A percentile compares a stretch with the other conserved stretches of the same genome.
Conservation (phyloP, 2,797 vertebrate species). For the Mionectes olivaceus region DNA sequence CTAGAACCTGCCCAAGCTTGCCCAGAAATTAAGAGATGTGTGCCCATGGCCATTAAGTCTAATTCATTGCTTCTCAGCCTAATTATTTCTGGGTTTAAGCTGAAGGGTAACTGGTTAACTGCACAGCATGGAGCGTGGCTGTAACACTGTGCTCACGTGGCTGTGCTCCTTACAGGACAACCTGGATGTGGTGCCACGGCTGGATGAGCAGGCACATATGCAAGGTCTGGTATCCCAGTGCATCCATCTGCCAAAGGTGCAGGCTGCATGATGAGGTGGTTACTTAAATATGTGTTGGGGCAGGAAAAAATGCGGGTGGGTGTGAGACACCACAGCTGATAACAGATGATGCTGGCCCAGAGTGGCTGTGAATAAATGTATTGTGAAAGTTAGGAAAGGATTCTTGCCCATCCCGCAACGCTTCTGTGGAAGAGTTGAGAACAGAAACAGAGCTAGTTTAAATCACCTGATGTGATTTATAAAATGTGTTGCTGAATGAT, state of each 20-base stretch:
- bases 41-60: not conserved
- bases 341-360: slow-evolving; percentile 11
- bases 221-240: not conserved
- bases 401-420: not conserved
- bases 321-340: slow-evolving; percentile 23
- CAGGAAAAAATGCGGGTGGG: slow-evolving; percentile 48
- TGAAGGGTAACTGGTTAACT: not conserved
- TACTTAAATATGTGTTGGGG: not conserved
- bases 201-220: not conserved
- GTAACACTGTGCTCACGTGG: fast-evolving
- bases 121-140: not conserved
- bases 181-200: not conserved
- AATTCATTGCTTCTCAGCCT: not conserved
- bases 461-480: not conserved
- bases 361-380: slow-evolving; percentile 10
- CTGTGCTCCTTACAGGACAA: not conserved
- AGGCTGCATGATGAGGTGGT: not conserved
- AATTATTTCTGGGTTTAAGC: not conserved
- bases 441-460: not conserved
- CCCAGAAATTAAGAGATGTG: not conserved
- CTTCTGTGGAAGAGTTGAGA: not conserved
- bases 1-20: not conserved
- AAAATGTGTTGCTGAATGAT: not conserved
- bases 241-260: not conserved
- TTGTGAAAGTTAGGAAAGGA: slow-evolving; percentile 10